Base-by-base conservation (phyloP, 1,140 invertebrate genomes). In the Caenorhabditis brenneri region DNA sequence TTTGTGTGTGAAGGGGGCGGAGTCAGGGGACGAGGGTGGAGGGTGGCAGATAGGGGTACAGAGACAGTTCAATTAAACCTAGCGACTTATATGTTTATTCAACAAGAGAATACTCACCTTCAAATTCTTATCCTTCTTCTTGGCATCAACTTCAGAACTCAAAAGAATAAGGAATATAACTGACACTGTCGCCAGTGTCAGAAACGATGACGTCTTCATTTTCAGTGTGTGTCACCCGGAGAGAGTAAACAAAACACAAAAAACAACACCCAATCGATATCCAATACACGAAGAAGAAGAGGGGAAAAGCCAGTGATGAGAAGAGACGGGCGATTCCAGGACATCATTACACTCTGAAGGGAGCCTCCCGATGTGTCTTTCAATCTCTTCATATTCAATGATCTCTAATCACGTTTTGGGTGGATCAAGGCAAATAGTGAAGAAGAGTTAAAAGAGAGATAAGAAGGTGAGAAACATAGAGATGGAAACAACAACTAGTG, bases 261-360 rank as follows among this genome's bases (percentile, higher is more conserved):
- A 74, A 74, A 24, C 27, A 42, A 3, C 33, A 65, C 12, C 39
- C 5, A 24, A 74, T 74, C 65, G 36, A 74, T 74, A 74, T 46
- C 4, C 36, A 74, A 74, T 74, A 65, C 53, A 58, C 58, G 65
- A 74, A 74, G 65, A 74, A 74, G 65, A 74, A 42, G 60, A 65
- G 19, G 60, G 49, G 22, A n/a, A 22, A 42, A 42, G n/a, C 27
- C 65, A 74, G 65, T 74, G 65, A 74, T 74, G 65, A 74, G 36
- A 74, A 74, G 65, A 46, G 24, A 31, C 27, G 65, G 65, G 65
- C 65, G 65, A 74, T 74, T 74, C 65, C 33, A 39, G 65, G 65
- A 74, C 65, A 74, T 74, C 65, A 74, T 74, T 74, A 74, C 65
- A 74, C 65, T 74, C 65, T 74, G 65, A 74, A 74, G 65, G 65